These are phyloP conservation scores for Desmophyllum pertusum DNA, from an alignment of 92 coral and sea anemone genomes.

Conservation along the genomic window DNA sequence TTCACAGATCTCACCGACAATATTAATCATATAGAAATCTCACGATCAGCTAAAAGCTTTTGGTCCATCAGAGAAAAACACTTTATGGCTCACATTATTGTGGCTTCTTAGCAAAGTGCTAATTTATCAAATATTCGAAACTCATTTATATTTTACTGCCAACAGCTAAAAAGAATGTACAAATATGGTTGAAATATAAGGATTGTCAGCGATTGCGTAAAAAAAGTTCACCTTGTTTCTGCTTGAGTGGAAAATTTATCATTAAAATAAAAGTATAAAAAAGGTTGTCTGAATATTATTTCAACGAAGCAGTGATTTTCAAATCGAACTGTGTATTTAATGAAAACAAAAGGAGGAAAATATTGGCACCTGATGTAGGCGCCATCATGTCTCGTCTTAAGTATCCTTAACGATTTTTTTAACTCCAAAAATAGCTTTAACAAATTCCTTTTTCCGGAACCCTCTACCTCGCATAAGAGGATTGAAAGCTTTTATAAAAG, in stretches of 20 bases:
- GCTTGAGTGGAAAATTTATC: background rate
- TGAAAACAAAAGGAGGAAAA: conserved; percentile 24
- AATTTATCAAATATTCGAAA: conserved; percentile 35
- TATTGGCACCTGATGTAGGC: conserved; percentile 27
- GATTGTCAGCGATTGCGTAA: background rate
- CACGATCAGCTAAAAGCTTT: conserved; percentile 21
- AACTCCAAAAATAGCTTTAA: conserved; percentile 24
- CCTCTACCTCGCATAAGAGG: conserved; percentile 17
- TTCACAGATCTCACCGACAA: background rate
- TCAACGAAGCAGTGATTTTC: background rate
- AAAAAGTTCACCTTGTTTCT: background rate
- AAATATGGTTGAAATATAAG: background rate
- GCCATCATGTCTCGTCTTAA: conserved; percentile 29
- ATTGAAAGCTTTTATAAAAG: conserved; percentile 17
- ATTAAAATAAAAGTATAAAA: background rate
- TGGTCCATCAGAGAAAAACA: conserved; percentile 4
- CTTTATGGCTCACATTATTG: conserved; percentile 19
- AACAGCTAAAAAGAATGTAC: background rate
- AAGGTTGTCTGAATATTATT: background rate
- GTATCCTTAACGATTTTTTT: conserved; percentile 17
- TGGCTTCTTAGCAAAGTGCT: conserved; percentile 38
- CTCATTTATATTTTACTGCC: background rate
- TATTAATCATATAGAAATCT: conserved; percentile 13
- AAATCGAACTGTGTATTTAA: conserved; percentile 8
- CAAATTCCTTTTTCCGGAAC: conserved; percentile 36